phyloP scores from a whole-genome alignment of 2,797 vertebrate species.

The Muscicapa striata region DNA sequence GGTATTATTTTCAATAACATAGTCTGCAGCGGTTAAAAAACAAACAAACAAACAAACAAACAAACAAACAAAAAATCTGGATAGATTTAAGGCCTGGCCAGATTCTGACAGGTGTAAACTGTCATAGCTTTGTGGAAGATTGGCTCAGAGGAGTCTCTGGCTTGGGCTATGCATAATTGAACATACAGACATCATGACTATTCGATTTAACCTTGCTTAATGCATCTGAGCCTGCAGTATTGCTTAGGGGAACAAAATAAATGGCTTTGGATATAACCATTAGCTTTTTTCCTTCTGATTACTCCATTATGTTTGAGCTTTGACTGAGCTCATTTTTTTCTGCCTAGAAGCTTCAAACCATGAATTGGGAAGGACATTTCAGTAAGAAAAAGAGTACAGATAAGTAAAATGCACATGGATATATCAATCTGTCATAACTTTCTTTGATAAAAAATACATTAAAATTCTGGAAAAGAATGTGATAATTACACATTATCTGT shows the following conservation, averaged over 20 bases:
- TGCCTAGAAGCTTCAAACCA: background rate
- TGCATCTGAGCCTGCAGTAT: conserved; percentile 24
- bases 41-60: background rate
- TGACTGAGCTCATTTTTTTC: background rate
- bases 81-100: background rate
- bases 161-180: conserved; percentile 20
- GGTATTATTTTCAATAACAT: background rate
- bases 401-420: background rate
- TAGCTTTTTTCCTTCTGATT: conserved; percentile 33
- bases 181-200: conserved; percentile 18
- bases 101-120: conserved; percentile 27
- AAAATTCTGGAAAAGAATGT: background rate
- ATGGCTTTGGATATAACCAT: conserved; percentile 10
- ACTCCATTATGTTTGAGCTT: conserved; percentile 34
- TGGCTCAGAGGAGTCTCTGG: background rate
- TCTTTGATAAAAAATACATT: background rate
- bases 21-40: background rate
- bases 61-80: background rate
- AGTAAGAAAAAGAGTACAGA: background rate
- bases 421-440: background rate
- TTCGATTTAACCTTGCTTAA: conserved; percentile 54
- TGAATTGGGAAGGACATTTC: background rate
- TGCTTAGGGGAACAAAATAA: conserved; percentile 37
- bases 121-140: background rate
- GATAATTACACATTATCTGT: background rate